phyloP scores from a whole-genome alignment of 2,888 invertebrate genomes.

The Volucella zonaria region DNA sequence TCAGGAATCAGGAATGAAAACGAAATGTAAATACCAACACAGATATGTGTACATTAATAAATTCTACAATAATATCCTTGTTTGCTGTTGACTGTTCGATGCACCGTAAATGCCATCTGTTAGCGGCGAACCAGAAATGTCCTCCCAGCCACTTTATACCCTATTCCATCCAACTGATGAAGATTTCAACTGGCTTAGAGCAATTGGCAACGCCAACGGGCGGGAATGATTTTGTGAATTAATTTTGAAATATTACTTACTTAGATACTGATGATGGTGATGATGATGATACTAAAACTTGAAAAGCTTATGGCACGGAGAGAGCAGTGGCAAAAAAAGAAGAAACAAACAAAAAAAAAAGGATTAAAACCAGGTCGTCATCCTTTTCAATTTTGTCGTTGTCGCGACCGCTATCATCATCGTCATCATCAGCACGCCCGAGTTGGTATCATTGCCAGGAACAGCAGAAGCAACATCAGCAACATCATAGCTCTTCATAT shows the following conservation, averaged over 20 bases:
- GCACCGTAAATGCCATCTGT: conserved; percentile 56
- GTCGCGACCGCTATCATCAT: conserved; percentile 31
- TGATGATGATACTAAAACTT: conserved; percentile 26
- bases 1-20: conserved; percentile 50
- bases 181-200: conserved; percentile 10
- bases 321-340: conserved; percentile 5
- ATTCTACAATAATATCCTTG: conserved; percentile 72
- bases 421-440: conserved; percentile 17
- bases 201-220: conserved; percentile 32
- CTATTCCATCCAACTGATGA: not conserved
- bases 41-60: conserved; percentile 64
- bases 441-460: conserved; percentile 52
- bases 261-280: conserved; percentile 23
- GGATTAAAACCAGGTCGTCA: conserved; percentile 61
- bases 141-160: not conserved
- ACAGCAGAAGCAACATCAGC: conserved; percentile 34
- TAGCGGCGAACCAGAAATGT: conserved; percentile 25
- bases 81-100: conserved; percentile 70
- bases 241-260: conserved; percentile 64
- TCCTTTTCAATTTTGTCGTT: conserved; percentile 46
- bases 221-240: conserved; percentile 55
- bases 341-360: conserved; percentile 42
- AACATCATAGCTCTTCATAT: conserved; percentile 15
- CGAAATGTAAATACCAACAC: conserved; percentile 64
- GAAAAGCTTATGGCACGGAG: conserved; percentile 48